Base-by-base conservation (phyloP, 2,797 vertebrate genomes). In the Hyperoplus immaculatus region DNA sequence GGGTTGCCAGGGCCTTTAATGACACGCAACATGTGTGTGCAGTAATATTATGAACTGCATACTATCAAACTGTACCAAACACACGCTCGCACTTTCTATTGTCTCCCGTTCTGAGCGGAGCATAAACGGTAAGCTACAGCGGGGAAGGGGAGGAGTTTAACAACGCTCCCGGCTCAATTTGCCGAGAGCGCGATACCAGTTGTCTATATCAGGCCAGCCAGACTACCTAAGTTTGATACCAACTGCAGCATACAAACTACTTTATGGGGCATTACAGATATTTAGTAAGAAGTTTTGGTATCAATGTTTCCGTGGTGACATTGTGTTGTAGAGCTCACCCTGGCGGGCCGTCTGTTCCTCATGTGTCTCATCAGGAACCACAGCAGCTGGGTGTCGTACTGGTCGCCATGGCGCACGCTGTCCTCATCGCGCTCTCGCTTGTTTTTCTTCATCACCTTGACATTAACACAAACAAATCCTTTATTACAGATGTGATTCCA, bases 321-420 rank as follows among this genome's bases (percentile, higher is more conserved):
- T 38, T 47, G 54, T 14, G 47, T 65, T 4, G 41, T 55, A 15
- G 43, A 13, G 41, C 95, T 92, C 93, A 99, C 98, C 94, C 97
- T 94, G 75, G 94, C 94, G 49, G 96, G 97, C 81, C 97, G 94
- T 47, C 97, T 92, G 94, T 98, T 97, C 66, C 97, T 96, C 95
- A 99, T 96, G 95, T 99, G 97, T 86, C 97, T 97, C 98, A 99
- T 99, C 68, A 99, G 96, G 92, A 99, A 99, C 98, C 98, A 99
- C 77, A 99, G 96, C 93, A 99, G 96, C 93, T 99, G 97, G 77
- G 97, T 98, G 90, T 99, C 97, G 0, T 98, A 98, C 93, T 97
- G 95, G 91, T 99, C 97, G 0, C 97, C 97, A 45, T 99, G 97
- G 68, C 97, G 97, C 65, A 97, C 92, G 54, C 97, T 97, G 89